Evolutionary conservation across 2,113 vertebrate species (phyloP).

Genomic region (Zosterops hypoxanthus): DNA sequence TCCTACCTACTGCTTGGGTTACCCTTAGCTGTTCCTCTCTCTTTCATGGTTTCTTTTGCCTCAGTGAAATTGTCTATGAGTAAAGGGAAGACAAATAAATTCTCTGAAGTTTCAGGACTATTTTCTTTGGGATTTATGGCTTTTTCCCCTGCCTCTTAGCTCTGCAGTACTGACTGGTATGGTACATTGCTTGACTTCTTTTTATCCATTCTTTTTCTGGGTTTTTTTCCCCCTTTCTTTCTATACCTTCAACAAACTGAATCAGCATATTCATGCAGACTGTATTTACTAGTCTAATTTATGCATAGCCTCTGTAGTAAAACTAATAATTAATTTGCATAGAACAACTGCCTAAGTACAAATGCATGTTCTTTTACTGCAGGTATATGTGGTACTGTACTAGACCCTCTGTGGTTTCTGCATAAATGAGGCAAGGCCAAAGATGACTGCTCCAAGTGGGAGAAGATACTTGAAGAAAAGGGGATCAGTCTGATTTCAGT

Average conservation of each 20-base stretch:
- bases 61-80: not conserved
- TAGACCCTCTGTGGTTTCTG: not conserved
- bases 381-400: not conserved
- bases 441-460: not conserved
- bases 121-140: not conserved
- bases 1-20: not conserved
- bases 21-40: not conserved
- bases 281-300: not conserved
- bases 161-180: not conserved
- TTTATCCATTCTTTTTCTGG: not conserved
- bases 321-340: not conserved
- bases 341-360: not conserved
- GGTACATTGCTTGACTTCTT: not conserved
- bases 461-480: not conserved
- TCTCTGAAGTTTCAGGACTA: not conserved
- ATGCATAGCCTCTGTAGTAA: not conserved
- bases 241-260: not conserved
- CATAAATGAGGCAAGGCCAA: not conserved
- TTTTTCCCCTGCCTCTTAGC: not conserved
- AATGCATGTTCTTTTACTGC: not conserved
- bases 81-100: not conserved
- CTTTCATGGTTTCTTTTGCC: not conserved
- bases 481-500: not conserved
- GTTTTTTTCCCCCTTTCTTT: accelerated
- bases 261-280: not conserved